Evolutionary conservation across 2,113 vertebrate species (phyloP).

Genomic region (Ptilonorhynchus violaceus): DNA sequence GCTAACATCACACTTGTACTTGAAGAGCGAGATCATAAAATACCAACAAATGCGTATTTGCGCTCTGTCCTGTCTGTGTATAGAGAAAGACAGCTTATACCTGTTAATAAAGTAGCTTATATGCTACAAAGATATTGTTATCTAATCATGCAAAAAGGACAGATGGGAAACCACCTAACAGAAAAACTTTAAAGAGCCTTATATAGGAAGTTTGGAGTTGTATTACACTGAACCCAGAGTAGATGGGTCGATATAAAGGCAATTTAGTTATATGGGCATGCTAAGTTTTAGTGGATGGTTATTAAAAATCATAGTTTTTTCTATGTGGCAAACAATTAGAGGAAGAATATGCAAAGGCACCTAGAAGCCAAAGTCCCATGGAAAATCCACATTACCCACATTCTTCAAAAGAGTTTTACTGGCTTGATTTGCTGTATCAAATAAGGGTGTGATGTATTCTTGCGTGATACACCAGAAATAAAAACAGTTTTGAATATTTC

Average conservation of each 20-base stretch:
- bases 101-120: not conserved
- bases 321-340: not conserved
- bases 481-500: not conserved
- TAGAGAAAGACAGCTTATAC: not conserved
- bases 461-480: not conserved
- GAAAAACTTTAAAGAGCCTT: not conserved
- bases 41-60: not conserved
- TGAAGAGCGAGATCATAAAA: accelerated
- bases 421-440: not conserved
- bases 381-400: not conserved
- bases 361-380: not conserved
- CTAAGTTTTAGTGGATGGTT: not conserved
- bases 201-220: not conserved
- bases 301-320: not conserved
- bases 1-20: not conserved
- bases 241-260: not conserved
- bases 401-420: not conserved
- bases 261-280: not conserved
- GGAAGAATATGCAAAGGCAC: not conserved
- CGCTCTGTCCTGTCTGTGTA: not conserved
- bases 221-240: not conserved
- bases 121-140: not conserved
- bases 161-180: not conserved
- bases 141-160: not conserved
- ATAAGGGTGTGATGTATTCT: not conserved